These are phyloP conservation scores for Trachurus trachurus DNA, from an alignment of 2,797 vertebrate genomes.

Conservation along the genomic window DNA sequence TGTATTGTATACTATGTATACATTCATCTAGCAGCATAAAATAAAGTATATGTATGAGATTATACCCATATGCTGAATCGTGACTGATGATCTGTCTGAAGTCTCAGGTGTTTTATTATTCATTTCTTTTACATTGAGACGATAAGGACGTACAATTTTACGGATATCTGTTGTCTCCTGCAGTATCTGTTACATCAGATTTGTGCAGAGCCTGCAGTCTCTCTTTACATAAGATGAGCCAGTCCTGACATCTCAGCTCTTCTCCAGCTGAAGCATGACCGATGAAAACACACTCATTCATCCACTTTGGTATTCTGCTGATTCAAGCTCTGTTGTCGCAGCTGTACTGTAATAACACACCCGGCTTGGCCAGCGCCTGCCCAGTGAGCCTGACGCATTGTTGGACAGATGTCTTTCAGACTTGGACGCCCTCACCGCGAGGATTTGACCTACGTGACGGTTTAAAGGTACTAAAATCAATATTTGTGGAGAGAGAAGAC, in stretches of 20 bases:
- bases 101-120: not conserved
- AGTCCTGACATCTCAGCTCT: conserved; percentile 53
- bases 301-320: conserved; percentile 78
- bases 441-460: conserved; percentile 17
- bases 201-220: conserved; percentile 50
- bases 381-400: conserved; percentile 58
- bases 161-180: not conserved
- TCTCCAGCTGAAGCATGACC: conserved; percentile 54
- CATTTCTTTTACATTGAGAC: not conserved
- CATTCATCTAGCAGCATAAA: conserved; percentile 79
- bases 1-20: conserved; percentile 97
- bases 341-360: conserved; percentile 65
- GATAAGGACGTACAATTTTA: conserved; percentile 13
- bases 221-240: conserved; percentile 58
- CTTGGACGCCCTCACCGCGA: conserved; percentile 26
- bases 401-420: conserved; percentile 50
- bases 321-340: conserved; percentile 61
- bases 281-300: conserved; percentile 67
- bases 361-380: conserved; percentile 44
- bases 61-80: conserved; percentile 36
- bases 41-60: conserved; percentile 69
- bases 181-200: conserved; percentile 42
- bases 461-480: conserved; percentile 5
- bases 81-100: conserved; percentile 34
- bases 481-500: not conserved